A percentile compares a stretch with the other conserved stretches of the same genome.
phyloP scores from a whole-genome alignment of 1,140 invertebrate species.

The Potamilus streckersoni region DNA sequence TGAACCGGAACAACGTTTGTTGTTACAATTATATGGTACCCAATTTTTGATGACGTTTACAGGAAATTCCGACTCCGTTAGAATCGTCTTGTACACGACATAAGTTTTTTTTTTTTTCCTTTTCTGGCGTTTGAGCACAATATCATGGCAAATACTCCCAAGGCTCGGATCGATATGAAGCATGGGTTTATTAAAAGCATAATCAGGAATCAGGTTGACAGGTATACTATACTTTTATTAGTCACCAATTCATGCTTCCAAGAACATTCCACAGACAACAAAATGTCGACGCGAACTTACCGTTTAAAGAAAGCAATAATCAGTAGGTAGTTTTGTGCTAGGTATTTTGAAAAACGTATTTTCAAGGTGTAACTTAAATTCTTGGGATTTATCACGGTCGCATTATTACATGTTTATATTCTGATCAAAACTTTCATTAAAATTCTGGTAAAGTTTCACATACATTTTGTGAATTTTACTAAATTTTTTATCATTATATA shows the following conservation, averaged over 20 bases:
- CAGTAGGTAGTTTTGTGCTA: too few species aligned
- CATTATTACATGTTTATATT: not conserved
- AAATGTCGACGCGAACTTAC: too few species aligned
- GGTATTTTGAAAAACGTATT: too few species aligned
- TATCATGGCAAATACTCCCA: slow-evolving; percentile 6
- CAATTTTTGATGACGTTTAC: not conserved
- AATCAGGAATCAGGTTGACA: slow-evolving; percentile 56
- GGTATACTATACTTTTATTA: slow-evolving; percentile 29
- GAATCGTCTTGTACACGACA: too few species aligned
- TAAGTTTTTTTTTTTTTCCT: too few species aligned
- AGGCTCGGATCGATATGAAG: slow-evolving; percentile 44
- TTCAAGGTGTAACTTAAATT: not conserved
- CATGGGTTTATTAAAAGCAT: slow-evolving; percentile 62
- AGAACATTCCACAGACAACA: not conserved
- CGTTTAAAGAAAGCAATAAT: not conserved
- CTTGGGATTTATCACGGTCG: not conserved
- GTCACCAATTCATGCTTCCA: not conserved
- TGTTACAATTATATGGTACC: not conserved
- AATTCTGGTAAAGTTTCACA: not conserved
- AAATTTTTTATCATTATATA: too few species aligned
- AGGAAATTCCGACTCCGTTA: too few species aligned
- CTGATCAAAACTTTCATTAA: too few species aligned
- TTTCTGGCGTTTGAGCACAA: too few species aligned
- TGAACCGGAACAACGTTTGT: not conserved
- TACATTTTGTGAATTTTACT: not conserved